These are phyloP conservation scores for Perca flavescens DNA, from an alignment of 2,113 vertebrate genomes.

Conservation along the genomic window DNA sequence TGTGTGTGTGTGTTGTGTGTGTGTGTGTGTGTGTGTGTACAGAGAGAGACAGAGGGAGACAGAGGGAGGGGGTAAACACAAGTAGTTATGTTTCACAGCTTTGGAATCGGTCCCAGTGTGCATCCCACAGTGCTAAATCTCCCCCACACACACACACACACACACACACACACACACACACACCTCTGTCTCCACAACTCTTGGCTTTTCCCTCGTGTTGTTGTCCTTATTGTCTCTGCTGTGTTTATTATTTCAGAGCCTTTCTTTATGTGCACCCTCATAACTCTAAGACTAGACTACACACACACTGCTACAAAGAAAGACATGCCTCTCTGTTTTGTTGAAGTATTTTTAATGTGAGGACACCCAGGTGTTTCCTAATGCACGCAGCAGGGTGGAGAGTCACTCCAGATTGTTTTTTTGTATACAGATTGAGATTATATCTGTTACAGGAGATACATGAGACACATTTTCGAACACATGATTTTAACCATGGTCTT, in stretches of 20 bases:
- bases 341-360: background rate
- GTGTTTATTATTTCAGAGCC: conserved; percentile 15
- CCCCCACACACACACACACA: background rate
- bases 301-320: conserved; percentile 6
- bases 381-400: conserved; percentile 15
- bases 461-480: background rate
- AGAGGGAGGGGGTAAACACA: conserved; percentile 38
- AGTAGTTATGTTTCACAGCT: conserved; percentile 60
- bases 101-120: conserved; percentile 34
- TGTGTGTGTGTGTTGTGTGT: conserved; percentile 19
- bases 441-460: conserved; percentile 9
- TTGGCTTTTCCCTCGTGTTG: conserved; percentile 17
- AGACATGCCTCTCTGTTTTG: background rate
- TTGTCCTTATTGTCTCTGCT: conserved; percentile 22
- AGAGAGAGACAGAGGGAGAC: background rate
- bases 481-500: conserved; percentile 6
- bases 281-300: background rate
- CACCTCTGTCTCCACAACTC: conserved; percentile 16
- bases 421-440: background rate
- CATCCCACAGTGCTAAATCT: conserved; percentile 26
- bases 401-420: conserved; percentile 20
- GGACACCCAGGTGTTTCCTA: conserved; percentile 24
- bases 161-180: too few species aligned
- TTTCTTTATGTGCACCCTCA: background rate
- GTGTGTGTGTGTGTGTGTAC: conserved; percentile 18